Evolutionary conservation across 2,797 vertebrate species (phyloP), one percentile per base, ranked within the genome.

Genomic region (Tapera naevia): DNA sequence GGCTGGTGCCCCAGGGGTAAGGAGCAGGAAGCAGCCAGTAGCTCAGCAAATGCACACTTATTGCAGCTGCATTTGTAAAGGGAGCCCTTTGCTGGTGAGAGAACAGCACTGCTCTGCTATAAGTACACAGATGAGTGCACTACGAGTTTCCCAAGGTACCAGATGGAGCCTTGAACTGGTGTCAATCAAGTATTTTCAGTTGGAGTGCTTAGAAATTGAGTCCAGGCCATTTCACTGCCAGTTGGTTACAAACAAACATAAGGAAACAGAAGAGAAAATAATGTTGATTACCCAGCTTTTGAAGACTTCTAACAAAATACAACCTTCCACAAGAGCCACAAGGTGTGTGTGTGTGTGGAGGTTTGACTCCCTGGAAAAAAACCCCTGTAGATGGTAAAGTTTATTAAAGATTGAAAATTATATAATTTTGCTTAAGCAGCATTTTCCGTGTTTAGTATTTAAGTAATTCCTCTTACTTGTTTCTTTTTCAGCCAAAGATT

Each of bases 71-170:
- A 4, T 22, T 67, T 2, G 7, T 30, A 30, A 21, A 1, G 3
- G 25, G 28, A 60, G 46, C 69, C 35, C n/a, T 60, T 60, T 37
- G 39, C 69, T 46, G 61, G 37, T 4, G 14, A 33, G 37, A 11
- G 23, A 37, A 67, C 22, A n/a, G 58, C 11, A 3, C 6, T 12
- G n/a, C 70, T 73, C 28, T 30, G 41, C 35, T 9, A 5, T 7
- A 19, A 30, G 19, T 1, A 9, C 1, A 1, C 30, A 3, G 1
- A 45, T 16, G n/a, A 32, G 32, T 0, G 12, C 23, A 9, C 53
- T 15, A 14, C 5, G 45, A 66, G 45, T 53, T 60, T 54, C 46
- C 78, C 25, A 6, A 28, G 48, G 54, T 46, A 57, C 48, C 78
- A 88, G 62, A 81, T 35, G 62, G 54, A 69, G 33, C 41, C 56